Conservation (phyloP, 92 coral and sea anemone species). For the Bergia sp. region DNA sequence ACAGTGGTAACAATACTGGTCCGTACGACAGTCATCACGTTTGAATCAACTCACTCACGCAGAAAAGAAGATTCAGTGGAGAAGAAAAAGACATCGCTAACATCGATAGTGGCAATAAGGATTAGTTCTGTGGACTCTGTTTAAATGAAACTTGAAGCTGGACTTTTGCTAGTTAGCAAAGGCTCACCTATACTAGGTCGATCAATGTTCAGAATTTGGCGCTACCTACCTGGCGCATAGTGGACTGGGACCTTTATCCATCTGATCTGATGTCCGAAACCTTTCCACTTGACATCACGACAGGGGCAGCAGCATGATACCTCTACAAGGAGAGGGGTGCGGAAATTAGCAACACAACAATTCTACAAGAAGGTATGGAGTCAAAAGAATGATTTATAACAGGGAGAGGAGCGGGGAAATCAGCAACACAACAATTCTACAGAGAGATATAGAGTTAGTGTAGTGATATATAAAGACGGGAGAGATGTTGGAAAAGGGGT, state of each 20-base stretch:
- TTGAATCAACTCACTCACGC: too few species aligned
- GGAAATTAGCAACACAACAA: not conserved
- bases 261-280: slow-evolving; percentile 80
- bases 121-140: too few species aligned
- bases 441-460: not conserved
- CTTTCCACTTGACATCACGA: slow-evolving; percentile 75
- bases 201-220: too few species aligned
- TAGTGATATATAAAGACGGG: not conserved
- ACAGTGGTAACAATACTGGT: too few species aligned
- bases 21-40: too few species aligned
- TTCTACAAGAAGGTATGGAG: not conserved
- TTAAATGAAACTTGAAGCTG: too few species aligned
- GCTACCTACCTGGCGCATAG: slow-evolving; percentile 77
- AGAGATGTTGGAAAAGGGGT: too few species aligned
- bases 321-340: not conserved
- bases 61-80: too few species aligned
- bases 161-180: too few species aligned
- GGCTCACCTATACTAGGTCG: too few species aligned
- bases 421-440: not conserved
- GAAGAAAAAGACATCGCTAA: too few species aligned
- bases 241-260: slow-evolving; percentile 90
- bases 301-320: slow-evolving; percentile 59
- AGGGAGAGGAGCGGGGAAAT: not conserved
- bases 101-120: too few species aligned
- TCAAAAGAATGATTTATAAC: not conserved